A percentile compares a stretch with the other conserved stretches of the same genome.
These are phyloP conservation scores for Anoplophora glabripennis DNA, from an alignment of 1,140 invertebrate species.

Conservation along the genomic window DNA sequence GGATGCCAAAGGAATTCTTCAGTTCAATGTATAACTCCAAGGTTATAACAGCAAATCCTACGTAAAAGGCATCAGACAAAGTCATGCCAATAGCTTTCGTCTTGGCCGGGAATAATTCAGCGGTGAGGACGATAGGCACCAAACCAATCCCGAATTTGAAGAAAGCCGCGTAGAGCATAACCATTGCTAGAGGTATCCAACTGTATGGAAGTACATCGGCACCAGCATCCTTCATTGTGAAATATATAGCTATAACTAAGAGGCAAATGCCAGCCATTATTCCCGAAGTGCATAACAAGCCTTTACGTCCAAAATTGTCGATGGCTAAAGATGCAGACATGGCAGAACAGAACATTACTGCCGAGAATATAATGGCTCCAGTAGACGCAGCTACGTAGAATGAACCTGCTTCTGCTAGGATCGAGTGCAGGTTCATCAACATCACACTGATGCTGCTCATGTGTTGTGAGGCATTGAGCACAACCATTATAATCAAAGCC, in stretches of 20 bases:
- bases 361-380: slow-evolving; percentile 48
- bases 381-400: slow-evolving; percentile 30
- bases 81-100: slow-evolving; percentile 51
- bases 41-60: slow-evolving; percentile 57
- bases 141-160: slow-evolving; percentile 43
- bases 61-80: slow-evolving; percentile 30
- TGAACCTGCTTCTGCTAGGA: slow-evolving; percentile 47
- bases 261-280: slow-evolving; percentile 21
- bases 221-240: slow-evolving; percentile 26
- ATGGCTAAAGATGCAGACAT: slow-evolving; percentile 42
- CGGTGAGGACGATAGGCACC: slow-evolving; percentile 68
- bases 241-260: slow-evolving; percentile 31
- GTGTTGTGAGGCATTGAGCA: slow-evolving; percentile 56
- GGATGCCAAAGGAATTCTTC: slow-evolving; percentile 48
- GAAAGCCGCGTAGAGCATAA: slow-evolving; percentile 24
- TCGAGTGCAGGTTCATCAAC: slow-evolving; percentile 55
- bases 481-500: slow-evolving; percentile 42
- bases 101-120: slow-evolving; percentile 62
- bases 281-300: slow-evolving; percentile 45
- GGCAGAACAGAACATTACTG: slow-evolving; percentile 40
- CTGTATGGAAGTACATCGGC: slow-evolving; percentile 6
- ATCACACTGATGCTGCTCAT: slow-evolving; percentile 53
- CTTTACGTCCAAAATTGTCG: slow-evolving; percentile 49
- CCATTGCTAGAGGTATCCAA: slow-evolving; percentile 25
- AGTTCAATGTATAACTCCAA: slow-evolving; percentile 62